Evolutionary conservation across 2,888 invertebrate species (phyloP).

Genomic region (Geotrupes spiniger): DNA sequence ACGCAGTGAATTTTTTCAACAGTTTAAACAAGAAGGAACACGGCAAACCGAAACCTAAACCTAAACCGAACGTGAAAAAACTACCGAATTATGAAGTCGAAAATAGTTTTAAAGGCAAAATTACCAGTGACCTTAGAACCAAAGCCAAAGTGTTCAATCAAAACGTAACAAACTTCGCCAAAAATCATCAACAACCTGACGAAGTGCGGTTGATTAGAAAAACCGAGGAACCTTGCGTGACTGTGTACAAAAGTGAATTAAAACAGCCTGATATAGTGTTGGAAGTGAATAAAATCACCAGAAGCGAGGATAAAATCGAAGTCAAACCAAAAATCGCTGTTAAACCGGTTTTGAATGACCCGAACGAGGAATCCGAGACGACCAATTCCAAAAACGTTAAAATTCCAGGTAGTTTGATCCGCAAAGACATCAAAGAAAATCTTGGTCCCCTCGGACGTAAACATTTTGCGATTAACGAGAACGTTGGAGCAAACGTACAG

Average conservation of each 20-base stretch:
- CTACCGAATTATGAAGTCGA: neutral
- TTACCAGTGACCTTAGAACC: conserved; percentile 10
- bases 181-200: too few species aligned
- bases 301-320: conserved; percentile 2
- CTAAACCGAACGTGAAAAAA: conserved; percentile 8
- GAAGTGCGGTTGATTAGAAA: too few species aligned
- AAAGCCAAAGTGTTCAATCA: conserved; percentile 14
- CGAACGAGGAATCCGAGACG: too few species aligned
- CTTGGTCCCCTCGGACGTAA: too few species aligned
- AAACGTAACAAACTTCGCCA: neutral
- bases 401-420: too few species aligned
- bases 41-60: conserved; percentile 12
- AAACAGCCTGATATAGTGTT: conserved; percentile 16
- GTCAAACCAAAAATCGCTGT: conserved; percentile 5
- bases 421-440: too few species aligned
- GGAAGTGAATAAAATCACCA: conserved; percentile 1
- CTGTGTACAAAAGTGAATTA: too few species aligned
- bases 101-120: conserved; percentile 10
- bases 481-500: too few species aligned
- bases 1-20: conserved; percentile 28
- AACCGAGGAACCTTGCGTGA: too few species aligned
- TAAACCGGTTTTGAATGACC: too few species aligned
- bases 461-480: too few species aligned
- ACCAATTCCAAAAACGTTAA: too few species aligned
- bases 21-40: conserved; percentile 20